Conservation (phyloP, 35 echinoderm and acorn worm genomes). For the Diadema setosum region DNA sequence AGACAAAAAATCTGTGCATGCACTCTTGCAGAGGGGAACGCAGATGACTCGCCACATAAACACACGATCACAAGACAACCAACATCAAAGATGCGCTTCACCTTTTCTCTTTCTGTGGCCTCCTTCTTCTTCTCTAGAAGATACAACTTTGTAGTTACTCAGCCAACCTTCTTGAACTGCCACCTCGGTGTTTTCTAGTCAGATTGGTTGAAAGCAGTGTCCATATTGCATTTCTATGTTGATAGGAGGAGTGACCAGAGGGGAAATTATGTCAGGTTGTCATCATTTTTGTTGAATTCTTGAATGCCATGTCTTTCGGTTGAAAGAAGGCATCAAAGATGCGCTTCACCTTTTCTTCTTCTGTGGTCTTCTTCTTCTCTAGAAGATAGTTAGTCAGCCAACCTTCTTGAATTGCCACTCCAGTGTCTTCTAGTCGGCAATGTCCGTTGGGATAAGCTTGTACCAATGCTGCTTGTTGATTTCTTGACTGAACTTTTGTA, state of each 20-base stretch:
- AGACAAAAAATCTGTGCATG: too few species aligned
- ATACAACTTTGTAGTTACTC: too few species aligned
- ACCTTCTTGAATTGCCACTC: not conserved
- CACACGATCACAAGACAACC: too few species aligned
- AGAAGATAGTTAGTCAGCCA: not conserved
- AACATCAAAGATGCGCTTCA: not conserved
- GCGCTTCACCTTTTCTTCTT: not conserved
- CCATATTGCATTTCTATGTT: not conserved
- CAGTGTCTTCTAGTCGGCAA: not conserved
- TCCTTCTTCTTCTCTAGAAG: not conserved
- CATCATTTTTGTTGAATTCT: not conserved
- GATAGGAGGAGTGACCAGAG: too few species aligned
- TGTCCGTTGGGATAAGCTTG: not conserved
- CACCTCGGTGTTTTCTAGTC: not conserved
- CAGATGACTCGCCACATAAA: too few species aligned
- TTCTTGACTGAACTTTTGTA: too few species aligned
- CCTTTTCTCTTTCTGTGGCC: not conserved
- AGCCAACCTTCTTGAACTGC: not conserved
- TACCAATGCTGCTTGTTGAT: conserved; percentile 26
- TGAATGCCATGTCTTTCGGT: not conserved
- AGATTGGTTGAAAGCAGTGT: not conserved
- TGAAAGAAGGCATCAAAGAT: not conserved
- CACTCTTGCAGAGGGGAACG: too few species aligned
- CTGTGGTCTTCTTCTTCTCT: not conserved
- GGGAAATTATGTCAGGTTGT: not conserved